Evolutionary conservation across 2,888 invertebrate genomes (phyloP).

Genomic region (Blastobasis adustella): DNA sequence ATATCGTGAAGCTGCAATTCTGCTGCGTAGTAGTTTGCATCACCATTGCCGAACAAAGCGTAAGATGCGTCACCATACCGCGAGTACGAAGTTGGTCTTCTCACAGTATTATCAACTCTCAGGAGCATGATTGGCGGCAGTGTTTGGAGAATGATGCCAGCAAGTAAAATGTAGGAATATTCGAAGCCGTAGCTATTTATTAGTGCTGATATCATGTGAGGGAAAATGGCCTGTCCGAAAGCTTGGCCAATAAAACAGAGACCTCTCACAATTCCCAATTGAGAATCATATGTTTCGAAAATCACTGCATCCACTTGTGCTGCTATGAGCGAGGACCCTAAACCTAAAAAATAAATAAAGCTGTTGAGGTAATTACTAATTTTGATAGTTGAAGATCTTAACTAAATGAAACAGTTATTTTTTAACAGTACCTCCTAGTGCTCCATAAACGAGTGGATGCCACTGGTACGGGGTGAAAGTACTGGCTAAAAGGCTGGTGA

Average conservation of each 20-base stretch:
- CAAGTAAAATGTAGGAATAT: constrained; percentile 47
- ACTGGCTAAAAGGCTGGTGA: constrained; percentile 42
- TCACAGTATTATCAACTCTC: constrained; percentile 40
- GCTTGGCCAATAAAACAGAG: constrained; percentile 62
- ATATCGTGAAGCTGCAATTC: constrained; percentile 59
- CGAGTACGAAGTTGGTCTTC: constrained; percentile 44
- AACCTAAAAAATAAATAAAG: constrained; percentile 38
- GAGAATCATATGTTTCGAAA: constrained; percentile 62
- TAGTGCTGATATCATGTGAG: constrained; percentile 54
- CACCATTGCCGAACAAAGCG: constrained; percentile 50
- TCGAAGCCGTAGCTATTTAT: constrained; percentile 54
- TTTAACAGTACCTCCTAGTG: constrained; percentile 43
- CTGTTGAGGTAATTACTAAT: not conserved
- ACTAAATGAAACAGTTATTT: too few relatives aligned
- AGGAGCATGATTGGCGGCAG: constrained; percentile 55
- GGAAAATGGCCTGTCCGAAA: constrained; percentile 56
- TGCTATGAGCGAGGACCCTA: constrained; percentile 61
- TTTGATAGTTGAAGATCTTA: too few relatives aligned
- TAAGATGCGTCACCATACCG: constrained; percentile 56
- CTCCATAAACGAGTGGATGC: constrained; percentile 51
- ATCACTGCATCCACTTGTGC: constrained; percentile 66
- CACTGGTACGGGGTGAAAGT: constrained; percentile 39
- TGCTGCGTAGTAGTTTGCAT: constrained; percentile 38
- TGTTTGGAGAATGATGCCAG: constrained; percentile 56
- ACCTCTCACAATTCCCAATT: constrained; percentile 48